Base-by-base conservation (phyloP, 2,888 invertebrate species). In the Andrena dorsata region DNA sequence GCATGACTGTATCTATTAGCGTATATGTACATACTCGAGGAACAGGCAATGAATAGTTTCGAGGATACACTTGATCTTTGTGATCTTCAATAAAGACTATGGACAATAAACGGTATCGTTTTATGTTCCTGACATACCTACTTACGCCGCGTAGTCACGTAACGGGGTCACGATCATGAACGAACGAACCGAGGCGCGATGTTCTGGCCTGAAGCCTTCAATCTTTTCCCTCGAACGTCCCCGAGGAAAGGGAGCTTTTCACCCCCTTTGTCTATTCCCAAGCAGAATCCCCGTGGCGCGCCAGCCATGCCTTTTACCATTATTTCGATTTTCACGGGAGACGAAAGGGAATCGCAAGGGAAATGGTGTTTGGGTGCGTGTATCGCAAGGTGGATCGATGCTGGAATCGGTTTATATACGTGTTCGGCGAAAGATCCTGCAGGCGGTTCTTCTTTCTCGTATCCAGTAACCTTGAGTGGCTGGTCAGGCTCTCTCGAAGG, bases 381-480 rank as follows among this genome's bases (percentile, higher is more conserved):
- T 64, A 58, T 76, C 77, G 23, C 58, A 65, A 70, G 77, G 60
- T 41, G 32, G 28, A 70, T 80, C 70, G 75, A 68, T 47, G 58
- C n/a, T 41, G 70, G 61, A 64, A 71, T 76, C 69, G 77, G 30
- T 51, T 58, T 60, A 70, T 65, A 53, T 49, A 28, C 30, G 64
- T 76, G 41, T 26, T 35, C 26, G 26, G 58, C 7, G 66, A 16
- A 72, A 53, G 65, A 73, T 77, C 70, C 47, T 30, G 26, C 65
- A 49, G 75, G 74, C 28, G 65, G 30, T 35, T 72, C 58, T 56
- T 77, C 82, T 78, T 58, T 78, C 61, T 66, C 76, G 64, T 83
- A 73, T 66, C 70, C 63, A 41, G 23, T 76, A 80, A 78, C 78
- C 86, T 84, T 86, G 86, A 86, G 58, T 73, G 79, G 76, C 72